phyloP scores from a whole-genome alignment of 1,140 invertebrate genomes.

The Lycorma delicatula region DNA sequence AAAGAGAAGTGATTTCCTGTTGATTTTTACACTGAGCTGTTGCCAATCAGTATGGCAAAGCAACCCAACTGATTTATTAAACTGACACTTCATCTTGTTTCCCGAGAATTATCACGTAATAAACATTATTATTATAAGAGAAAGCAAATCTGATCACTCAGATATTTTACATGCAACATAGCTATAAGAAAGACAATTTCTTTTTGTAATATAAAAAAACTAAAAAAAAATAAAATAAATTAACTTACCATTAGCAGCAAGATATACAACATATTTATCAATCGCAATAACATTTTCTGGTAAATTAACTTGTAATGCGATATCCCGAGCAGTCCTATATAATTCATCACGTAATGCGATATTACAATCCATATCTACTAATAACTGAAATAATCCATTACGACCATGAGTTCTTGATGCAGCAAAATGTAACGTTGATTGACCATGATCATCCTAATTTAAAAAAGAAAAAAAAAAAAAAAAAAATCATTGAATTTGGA shows the following conservation, averaged over 20 bases:
- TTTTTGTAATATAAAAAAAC: conserved; percentile 7
- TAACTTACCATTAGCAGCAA: conserved; percentile 60
- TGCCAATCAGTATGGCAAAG: too few species aligned
- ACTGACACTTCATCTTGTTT: too few species aligned
- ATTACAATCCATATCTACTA: conserved; percentile 68
- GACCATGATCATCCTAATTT: conserved; percentile 81
- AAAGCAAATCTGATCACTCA: too few species aligned
- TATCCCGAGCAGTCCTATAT: conserved; percentile 77
- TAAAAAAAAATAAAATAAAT: conserved; percentile 8
- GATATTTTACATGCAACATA: too few species aligned
- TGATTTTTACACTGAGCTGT: too few species aligned
- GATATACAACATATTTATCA: conserved; percentile 65
- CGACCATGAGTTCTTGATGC: conserved; percentile 64
- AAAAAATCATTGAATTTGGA: too few species aligned
- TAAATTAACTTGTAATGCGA: conserved; percentile 67
- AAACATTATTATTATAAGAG: too few species aligned
- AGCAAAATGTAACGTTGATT: conserved; percentile 82
- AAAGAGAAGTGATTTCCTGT: too few species aligned
- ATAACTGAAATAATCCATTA: conserved; percentile 63
- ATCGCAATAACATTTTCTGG: conserved; percentile 72
- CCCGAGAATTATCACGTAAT: too few species aligned
- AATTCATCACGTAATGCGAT: conserved; percentile 69
- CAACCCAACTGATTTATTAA: too few species aligned
- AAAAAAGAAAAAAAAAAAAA: too few species aligned
- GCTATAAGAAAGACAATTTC: too few species aligned